Base-by-base conservation (phyloP, 2,113 vertebrate genomes). In the Ctenomys sociabilis region DNA sequence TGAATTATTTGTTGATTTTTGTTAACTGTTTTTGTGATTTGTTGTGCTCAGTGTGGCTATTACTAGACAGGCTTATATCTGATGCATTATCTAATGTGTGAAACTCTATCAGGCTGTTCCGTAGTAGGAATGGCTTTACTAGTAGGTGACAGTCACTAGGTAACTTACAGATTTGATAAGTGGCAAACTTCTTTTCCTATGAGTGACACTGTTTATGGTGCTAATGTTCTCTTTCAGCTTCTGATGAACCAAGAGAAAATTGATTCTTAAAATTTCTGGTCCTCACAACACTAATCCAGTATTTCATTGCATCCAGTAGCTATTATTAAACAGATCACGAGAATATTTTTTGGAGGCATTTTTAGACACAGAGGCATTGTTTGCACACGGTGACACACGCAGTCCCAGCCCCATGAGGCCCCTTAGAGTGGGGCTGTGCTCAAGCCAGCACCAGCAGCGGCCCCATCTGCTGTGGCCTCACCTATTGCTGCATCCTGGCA, bases 161-260 rank as follows among this genome's bases (percentile, higher is more conserved):
- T 72, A 91, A 84, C 35, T 35, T 49, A 14, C 30, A 63, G 61
- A 83, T 43, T 73, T 21, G 68, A 0, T 75, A 63, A 83, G 52
- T 35, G 19, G 54, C 22, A 26, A 66, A 26, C 81, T 86, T 77
- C 88, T 68, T 1, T 94, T 90, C 54, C 0, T 49, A 64, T 73
- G 54, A 68, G 59, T 52, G 54, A 45, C 88, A 43, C 24, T 88
- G 30, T 88, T 90, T 77, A 21, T 57, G 35, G n/a, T 22, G 0
- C 70, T 72, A 35, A 26, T 82, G 61, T 5, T 80, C 83, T n/a
- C 88, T 81, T 52, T 94, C 45, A 80, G 54, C 40, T 82, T 93
- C 90, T 83, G 52, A 75, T 78, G 52, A 94, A 57, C 82, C 78
- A 92, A 78, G 32, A 93, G 4, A 72, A 95, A 95, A 78, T 78